A percentile compares a stretch with the other conserved stretches of the same genome.
Evolutionary conservation across 2,797 vertebrate species (phyloP).

Genomic region (Hemibagrus guttatus): DNA sequence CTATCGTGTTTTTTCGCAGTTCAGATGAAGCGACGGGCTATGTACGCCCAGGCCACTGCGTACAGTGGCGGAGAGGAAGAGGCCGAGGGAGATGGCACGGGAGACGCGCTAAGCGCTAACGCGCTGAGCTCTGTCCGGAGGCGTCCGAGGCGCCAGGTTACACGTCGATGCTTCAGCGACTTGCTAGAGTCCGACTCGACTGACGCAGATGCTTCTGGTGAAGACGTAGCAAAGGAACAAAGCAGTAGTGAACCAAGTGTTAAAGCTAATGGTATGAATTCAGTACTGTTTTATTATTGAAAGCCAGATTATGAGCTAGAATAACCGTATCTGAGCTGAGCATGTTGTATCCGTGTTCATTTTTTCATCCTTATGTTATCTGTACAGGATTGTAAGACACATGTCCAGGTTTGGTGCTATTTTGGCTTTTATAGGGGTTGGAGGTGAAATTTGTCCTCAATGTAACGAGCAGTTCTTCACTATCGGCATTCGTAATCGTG

Average conservation of each 20-base stretch:
- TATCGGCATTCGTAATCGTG: not conserved
- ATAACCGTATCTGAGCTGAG: not conserved
- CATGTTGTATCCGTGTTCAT: not conserved
- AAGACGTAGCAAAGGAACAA: constrained; percentile 39
- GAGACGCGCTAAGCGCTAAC: constrained; percentile 58
- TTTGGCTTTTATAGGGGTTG: not conserved
- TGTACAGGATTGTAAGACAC: not conserved
- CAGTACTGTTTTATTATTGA: not conserved
- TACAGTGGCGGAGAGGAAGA: constrained; percentile 67
- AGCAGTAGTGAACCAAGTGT: constrained; percentile 46
- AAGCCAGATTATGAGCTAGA: not conserved
- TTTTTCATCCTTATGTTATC: not conserved
- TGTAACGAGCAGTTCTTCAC: not conserved
- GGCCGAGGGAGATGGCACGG: constrained; percentile 53
- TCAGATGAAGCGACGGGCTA: constrained; percentile 60
- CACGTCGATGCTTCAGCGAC: constrained; percentile 85
- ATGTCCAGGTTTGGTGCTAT: not conserved
- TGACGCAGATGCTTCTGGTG: constrained; percentile 70
- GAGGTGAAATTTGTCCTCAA: not conserved
- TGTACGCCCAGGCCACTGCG: constrained; percentile 39
- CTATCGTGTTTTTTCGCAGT: constrained; percentile 63
- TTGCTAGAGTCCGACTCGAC: constrained; percentile 80
- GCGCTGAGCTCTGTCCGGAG: constrained; percentile 60
- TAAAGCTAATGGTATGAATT: constrained; percentile 46
- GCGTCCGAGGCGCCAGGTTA: constrained; percentile 82